Evolutionary conservation across 2,113 vertebrate genomes (phyloP), one percentile per base, ranked within the genome.

Genomic region (Nicator chloris): DNA sequence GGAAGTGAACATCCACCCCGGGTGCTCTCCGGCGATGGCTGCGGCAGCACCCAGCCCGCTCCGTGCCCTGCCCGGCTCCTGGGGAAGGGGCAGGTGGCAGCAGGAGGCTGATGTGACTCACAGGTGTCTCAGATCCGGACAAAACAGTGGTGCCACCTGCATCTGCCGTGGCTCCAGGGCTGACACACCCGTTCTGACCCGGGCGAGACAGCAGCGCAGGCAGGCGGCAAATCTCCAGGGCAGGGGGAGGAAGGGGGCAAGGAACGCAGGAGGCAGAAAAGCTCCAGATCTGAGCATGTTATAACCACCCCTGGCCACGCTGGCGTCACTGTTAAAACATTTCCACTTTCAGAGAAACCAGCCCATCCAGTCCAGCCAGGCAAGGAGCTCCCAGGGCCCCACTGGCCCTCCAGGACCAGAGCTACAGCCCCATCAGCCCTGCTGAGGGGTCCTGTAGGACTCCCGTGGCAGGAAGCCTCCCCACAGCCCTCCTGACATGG

Each of bases 291-390:
- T 19, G 68, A 88, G 90, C 93, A 92, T 95, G 96, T 94, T 54
- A 35, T 79, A 90, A 93, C 91, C 73, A 93, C 68, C 91, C 69
- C 65, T 90, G 89, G 94, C 59, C 92, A 69, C 0, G 24, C 76
- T 96, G 88, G 93, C 90, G 85, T 96, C 94, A 95, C 94, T 79
- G 82, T 76, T 77, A 37, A 96, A 96, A 86, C 94, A 96, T 95
- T 94, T 88, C 82, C 92, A 86, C 80, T 50, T 24, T 92, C 51
- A 44, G 83, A 91, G 90, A 91, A 96, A 97, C 94, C 94, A 93
- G 95, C 94, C 72, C 71, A 35, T 44, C 96, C 93, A 95, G 96
- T 95, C 94, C 82, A 40, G 92, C 23, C 1, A 66, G 95, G 47
- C 87, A 53, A 79, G 60, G 85, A 96, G 80, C 68, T 95, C 42